A percentile compares a stretch with the other conserved stretches of the same genome.
phyloP scores from a whole-genome alignment of 2,113 vertebrate species.

The Myrmophylax atrothorax region DNA sequence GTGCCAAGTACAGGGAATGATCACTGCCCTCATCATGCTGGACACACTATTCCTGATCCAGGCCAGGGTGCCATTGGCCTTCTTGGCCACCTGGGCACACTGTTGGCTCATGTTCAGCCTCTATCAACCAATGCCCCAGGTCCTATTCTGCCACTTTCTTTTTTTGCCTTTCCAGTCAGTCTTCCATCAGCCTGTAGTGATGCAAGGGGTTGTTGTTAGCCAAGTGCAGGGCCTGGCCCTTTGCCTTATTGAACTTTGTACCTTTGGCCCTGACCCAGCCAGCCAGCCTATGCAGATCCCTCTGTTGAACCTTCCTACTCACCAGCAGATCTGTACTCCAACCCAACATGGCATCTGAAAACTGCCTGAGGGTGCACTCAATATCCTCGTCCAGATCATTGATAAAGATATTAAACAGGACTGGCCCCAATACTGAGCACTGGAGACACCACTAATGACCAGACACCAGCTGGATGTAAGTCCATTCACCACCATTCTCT shows the following conservation, averaged over 20 bases:
- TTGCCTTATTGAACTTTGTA: neutral
- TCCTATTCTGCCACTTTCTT: neutral
- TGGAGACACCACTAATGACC: neutral
- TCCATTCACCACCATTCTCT: neutral
- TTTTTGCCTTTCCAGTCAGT: neutral
- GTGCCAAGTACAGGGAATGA: fast-evolving
- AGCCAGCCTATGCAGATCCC: neutral
- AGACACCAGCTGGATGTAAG: neutral
- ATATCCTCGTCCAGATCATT: neutral
- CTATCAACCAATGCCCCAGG: neutral
- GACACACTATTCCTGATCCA: neutral
- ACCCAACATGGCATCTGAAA: neutral
- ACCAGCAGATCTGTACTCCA: neutral
- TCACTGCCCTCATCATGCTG: neutral
- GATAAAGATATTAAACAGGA: neutral
- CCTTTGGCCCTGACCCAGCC: fast-evolving
- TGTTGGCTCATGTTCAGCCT: neutral
- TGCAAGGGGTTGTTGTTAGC: neutral
- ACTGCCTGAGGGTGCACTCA: neutral
- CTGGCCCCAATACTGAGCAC: neutral
- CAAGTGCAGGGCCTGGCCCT: too few species aligned
- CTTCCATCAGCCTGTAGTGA: neutral
- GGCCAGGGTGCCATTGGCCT: neutral
- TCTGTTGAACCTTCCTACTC: neutral
- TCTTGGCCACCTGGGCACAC: neutral